These are phyloP conservation scores for Albula goreensis DNA, from an alignment of 2,113 vertebrate species.

Conservation along the genomic window DNA sequence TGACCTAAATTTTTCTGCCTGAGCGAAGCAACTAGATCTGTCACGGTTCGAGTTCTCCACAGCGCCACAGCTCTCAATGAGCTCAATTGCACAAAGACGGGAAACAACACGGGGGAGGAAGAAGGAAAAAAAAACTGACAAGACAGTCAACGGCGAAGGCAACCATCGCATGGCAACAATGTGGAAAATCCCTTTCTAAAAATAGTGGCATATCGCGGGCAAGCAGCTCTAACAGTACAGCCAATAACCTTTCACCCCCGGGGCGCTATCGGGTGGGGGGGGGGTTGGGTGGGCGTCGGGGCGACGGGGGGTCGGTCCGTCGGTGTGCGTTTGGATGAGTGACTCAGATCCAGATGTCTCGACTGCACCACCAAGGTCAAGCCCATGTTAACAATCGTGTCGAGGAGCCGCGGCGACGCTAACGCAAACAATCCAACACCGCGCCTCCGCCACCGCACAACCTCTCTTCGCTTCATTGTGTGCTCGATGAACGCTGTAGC, in stretches of 20 bases:
- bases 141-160: constrained; percentile 46
- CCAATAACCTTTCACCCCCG: constrained; percentile 72
- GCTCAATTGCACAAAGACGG: constrained; percentile 40
- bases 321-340: constrained; percentile 32
- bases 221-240: constrained; percentile 57
- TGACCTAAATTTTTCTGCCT: constrained; percentile 60
- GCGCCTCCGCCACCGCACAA: background rate
- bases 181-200: constrained; percentile 64
- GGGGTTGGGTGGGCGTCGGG: background rate
- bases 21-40: constrained; percentile 52
- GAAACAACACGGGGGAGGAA: constrained; percentile 27
- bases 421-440: background rate
- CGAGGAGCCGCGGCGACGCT: background rate
- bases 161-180: constrained; percentile 74
- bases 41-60: constrained; percentile 48
- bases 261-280: constrained; percentile 34
- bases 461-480: background rate
- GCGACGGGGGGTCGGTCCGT: constrained; percentile 19
- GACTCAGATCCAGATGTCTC: constrained; percentile 46
- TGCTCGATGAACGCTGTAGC: background rate
- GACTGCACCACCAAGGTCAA: constrained; percentile 31
- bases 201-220: constrained; percentile 63
- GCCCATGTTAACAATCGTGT: constrained; percentile 7
- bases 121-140: constrained; percentile 2
- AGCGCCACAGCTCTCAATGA: constrained; percentile 31